Conservation (phyloP, 2,113 vertebrate genomes). For the Psittacula cyanocephala region DNA sequence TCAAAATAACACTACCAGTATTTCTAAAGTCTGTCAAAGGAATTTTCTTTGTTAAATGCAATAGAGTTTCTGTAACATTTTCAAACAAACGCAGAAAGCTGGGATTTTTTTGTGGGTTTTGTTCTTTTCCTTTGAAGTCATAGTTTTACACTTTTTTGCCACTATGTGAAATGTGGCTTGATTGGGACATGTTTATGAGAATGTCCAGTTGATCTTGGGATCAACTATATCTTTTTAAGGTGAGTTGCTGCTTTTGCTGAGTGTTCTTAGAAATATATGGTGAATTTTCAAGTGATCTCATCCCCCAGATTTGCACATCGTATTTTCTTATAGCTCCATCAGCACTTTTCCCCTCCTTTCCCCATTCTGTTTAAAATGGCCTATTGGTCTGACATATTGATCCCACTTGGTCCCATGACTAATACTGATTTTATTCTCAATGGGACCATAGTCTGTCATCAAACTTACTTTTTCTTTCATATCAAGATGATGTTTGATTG, state of each 20-base stretch:
- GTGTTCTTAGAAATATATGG: neutral
- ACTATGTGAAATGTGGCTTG: neutral
- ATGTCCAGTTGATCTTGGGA: neutral
- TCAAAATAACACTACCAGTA: neutral
- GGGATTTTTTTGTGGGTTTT: neutral
- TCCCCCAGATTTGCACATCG: neutral
- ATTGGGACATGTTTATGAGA: neutral
- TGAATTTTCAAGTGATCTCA: slow-evolving; percentile 17
- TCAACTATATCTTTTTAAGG: neutral
- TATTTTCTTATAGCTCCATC: slow-evolving; percentile 12
- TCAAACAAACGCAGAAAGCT: neutral
- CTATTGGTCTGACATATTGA: slow-evolving; percentile 73
- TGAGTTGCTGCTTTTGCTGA: neutral
- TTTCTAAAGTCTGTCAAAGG: neutral
- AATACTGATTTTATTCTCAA: slow-evolving; percentile 82
- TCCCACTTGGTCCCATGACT: slow-evolving; percentile 73
- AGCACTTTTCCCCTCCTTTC: slow-evolving; percentile 33
- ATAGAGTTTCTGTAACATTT: neutral
- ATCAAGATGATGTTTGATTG: slow-evolving; percentile 73
- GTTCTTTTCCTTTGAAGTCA: neutral
- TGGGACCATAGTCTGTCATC: slow-evolving; percentile 68
- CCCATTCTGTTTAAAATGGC: slow-evolving; percentile 23
- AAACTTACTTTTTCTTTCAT: slow-evolving; percentile 75
- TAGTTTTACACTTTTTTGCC: neutral
- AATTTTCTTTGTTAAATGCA: neutral